Percentiles rank a stretch among this genome's conserved stretches.
These are phyloP conservation scores for Brachyptera risi DNA, from an alignment of 2,888 invertebrate species.

Conservation along the genomic window DNA sequence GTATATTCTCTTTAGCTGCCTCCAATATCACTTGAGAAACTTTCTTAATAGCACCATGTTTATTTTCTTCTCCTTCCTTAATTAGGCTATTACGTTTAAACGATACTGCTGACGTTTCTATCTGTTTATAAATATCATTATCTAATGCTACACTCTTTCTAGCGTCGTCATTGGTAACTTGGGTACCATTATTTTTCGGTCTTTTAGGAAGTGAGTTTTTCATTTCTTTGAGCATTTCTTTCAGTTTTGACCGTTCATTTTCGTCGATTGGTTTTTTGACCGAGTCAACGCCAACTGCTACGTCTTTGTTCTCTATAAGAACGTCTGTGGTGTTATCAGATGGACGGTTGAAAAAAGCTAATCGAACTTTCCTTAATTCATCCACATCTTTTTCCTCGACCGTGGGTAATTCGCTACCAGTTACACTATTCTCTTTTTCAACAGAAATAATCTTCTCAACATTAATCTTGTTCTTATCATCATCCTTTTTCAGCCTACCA, in stretches of 20 bases:
- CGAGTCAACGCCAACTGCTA: conserved; percentile 1
- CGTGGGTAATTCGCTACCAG: neutral
- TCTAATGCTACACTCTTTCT: neutral
- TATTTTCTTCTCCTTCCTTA: conserved; percentile 14
- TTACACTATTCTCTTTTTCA: neutral
- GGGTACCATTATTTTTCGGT: conserved; percentile 23
- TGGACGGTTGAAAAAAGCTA: conserved; percentile 42
- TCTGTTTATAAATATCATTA: conserved; percentile 9
- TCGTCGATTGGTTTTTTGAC: conserved; percentile 29
- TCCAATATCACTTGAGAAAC: conserved; percentile 15
- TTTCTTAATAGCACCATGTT: conserved; percentile 31
- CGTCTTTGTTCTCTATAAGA: conserved; percentile 11
- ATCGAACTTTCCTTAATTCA: conserved; percentile 42
- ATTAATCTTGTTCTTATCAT: conserved; percentile 13
- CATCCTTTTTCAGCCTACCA: conserved; percentile 27
- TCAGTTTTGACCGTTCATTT: conserved; percentile 45
- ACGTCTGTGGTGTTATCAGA: conserved; percentile 2
- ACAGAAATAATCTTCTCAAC: neutral
- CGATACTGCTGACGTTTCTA: conserved; percentile 9
- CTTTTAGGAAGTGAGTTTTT: conserved; percentile 67
- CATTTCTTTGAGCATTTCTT: conserved; percentile 72
- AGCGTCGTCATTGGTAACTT: neutral
- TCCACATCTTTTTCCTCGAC: conserved; percentile 37
- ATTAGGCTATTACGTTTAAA: neutral
- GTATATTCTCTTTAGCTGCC: neutral